Percentiles rank a stretch among this genome's conserved stretches.
Evolutionary conservation across 2,113 vertebrate species (phyloP).

Genomic region (Heterocephalus glaber): DNA sequence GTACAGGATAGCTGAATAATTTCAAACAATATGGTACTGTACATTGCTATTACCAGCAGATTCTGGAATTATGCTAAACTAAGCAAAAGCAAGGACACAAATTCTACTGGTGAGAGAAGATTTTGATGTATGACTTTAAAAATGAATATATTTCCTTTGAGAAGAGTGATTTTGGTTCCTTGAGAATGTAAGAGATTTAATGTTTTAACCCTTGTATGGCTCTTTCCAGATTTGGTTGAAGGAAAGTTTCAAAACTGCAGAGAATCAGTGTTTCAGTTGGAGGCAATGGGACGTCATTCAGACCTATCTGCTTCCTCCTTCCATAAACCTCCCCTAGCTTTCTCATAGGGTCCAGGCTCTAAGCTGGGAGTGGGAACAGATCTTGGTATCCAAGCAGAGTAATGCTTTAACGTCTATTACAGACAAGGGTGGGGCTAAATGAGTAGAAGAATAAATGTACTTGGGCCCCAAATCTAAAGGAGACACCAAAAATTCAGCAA

Average conservation of each 20-base stretch:
- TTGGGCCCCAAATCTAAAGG: neutral
- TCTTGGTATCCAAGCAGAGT: neutral
- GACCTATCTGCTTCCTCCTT: too few species aligned
- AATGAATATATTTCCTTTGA: neutral
- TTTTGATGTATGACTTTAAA: neutral
- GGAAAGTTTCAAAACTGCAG: neutral
- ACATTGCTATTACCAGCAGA: neutral
- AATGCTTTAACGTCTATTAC: neutral
- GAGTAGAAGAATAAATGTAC: neutral
- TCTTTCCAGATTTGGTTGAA: neutral
- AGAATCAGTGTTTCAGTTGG: neutral
- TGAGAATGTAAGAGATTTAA: neutral
- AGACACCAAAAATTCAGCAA: neutral
- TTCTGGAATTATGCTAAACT: neutral
- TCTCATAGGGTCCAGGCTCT: neutral
- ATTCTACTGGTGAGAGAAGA: neutral
- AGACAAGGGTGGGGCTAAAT: neutral
- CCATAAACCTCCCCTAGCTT: neutral
- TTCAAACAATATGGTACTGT: neutral
- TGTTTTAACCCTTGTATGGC: neutral
- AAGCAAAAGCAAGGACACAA: neutral
- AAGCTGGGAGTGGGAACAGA: neutral
- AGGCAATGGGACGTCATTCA: neutral
- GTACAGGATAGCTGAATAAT: neutral
- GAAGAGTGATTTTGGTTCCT: neutral